Percentiles rank a stretch among this genome's conserved stretches.
Evolutionary conservation across 2,113 vertebrate genomes (phyloP).

Genomic region (Suricata suricatta): DNA sequence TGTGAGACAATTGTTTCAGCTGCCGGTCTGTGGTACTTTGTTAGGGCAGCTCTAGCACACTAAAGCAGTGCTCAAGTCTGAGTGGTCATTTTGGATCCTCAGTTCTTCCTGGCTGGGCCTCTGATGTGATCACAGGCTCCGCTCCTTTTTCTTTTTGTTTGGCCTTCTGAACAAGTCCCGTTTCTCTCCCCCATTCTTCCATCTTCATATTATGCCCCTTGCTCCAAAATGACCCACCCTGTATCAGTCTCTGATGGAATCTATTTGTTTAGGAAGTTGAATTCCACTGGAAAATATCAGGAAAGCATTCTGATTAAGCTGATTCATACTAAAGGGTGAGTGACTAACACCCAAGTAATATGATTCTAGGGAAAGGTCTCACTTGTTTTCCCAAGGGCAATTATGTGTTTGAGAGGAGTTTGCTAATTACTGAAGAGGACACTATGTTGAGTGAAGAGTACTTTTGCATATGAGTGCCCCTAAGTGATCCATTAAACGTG

Average conservation of each 20-base stretch:
- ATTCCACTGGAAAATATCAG: not conserved
- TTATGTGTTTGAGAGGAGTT: not conserved
- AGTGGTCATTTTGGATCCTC: not conserved
- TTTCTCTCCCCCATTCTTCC: not conserved
- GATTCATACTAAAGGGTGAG: not conserved
- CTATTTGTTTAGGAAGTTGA: not conserved
- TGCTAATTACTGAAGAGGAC: not conserved
- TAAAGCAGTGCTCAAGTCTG: fast-evolving
- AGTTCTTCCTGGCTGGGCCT: not conserved
- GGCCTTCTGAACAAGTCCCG: not conserved
- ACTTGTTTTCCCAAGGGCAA: not conserved
- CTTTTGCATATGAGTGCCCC: not conserved
- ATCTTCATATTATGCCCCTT: not conserved
- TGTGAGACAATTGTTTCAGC: not conserved
- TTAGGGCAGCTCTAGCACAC: too few relatives aligned
- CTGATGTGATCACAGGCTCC: not conserved
- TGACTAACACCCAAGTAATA: not conserved
- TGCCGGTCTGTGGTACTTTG: fast-evolving
- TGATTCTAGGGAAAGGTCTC: not conserved
- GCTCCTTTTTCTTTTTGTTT: not conserved
- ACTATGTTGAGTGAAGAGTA: not conserved
- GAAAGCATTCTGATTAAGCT: not conserved
- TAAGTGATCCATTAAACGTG: not conserved
- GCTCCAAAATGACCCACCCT: not conserved
- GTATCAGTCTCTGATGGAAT: not conserved